Base-by-base conservation (phyloP, 1,140 invertebrate genomes). In the Heliconius nattereri region DNA sequence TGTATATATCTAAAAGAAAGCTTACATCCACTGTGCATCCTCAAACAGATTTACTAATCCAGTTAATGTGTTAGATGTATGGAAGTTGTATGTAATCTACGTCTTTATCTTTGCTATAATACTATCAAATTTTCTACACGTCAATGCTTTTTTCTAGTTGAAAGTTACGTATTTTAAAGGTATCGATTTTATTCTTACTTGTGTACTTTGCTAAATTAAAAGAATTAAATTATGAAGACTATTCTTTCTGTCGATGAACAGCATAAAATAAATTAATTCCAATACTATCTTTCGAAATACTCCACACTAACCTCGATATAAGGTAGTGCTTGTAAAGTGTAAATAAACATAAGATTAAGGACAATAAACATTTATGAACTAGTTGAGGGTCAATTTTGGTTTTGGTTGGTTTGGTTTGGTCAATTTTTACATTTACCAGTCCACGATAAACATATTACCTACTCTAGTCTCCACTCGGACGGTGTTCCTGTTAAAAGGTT, bases 1-100 rank as follows among this genome's bases (percentile, higher is more conserved):
- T 26, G 26, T 20, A 29, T 66, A 66, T 66, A 26, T 66, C 60
- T 66, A 66, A 66, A 66, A 66, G 60, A 66, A 66, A 66, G 60
- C 60, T 66, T 66, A 66, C 11, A 66, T 66, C 60, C 26, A 13
- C 26, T 45, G 19, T 66, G 60, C 60, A 66, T 66, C n/a, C 23
- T 66, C 60, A 66, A 66, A 66, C 60, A 80, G 57, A 35, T 73
- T 37, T 40, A 73, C 32, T 73, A 73, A 73, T 73, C 71, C n/a
- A 73, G 37, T 73, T 35, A 73, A 73, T 73, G 71, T 73, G 35
- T 40, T 45, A 49, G 71, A 45, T 66, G 60, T 66, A 66, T 66
- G 60, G 60, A 29, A 66, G 3, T 29, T 66, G 60, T 66, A 66
- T 29, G 60, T 19, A 57, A 11, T 66, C 60, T 13, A 16, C 60